phyloP scores from a whole-genome alignment of 37 sponge, comb jelly and placozoan genomes.

The Petrosia ficiformis region DNA sequence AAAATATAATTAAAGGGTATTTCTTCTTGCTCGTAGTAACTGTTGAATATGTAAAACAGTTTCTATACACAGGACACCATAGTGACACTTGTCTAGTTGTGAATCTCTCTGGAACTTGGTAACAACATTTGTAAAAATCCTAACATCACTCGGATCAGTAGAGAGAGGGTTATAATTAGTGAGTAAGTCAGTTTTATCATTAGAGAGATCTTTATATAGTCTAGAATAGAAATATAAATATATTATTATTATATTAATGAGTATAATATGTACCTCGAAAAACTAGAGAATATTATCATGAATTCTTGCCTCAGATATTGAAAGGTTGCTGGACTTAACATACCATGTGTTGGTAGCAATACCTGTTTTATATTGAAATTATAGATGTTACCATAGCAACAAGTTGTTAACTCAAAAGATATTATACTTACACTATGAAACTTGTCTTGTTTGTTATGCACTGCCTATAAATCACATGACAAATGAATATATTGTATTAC shows the following conservation, averaged over 20 bases:
- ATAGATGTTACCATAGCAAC: background rate
- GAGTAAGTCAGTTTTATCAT: conserved; percentile 1
- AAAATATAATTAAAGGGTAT: too few species aligned
- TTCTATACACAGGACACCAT: conserved; percentile 3
- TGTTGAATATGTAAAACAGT: background rate
- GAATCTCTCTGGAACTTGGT: conserved; percentile 18
- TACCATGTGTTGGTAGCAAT: conserved; percentile 40
- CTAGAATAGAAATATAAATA: background rate
- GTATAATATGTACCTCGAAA: conserved; percentile 21
- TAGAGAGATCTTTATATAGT: too few species aligned
- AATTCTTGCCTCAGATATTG: conserved; percentile 45
- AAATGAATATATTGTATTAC: background rate
- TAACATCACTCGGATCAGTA: conserved; percentile 1
- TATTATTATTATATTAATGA: background rate
- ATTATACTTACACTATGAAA: background rate
- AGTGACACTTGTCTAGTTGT: background rate
- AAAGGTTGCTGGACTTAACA: conserved; percentile 25
- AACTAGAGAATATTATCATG: conserved; percentile 32
- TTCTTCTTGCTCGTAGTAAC: background rate
- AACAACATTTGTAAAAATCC: conserved; percentile 26
- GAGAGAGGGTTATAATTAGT: conserved; percentile 47
- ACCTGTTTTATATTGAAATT: too few species aligned
- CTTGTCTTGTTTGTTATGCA: background rate
- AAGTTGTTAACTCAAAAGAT: background rate
- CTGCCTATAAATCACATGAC: background rate